A percentile compares a stretch with the other conserved stretches of the same genome.
These are phyloP conservation scores for Papilio polytes DNA, from an alignment of 1,140 invertebrate genomes.

Conservation along the genomic window DNA sequence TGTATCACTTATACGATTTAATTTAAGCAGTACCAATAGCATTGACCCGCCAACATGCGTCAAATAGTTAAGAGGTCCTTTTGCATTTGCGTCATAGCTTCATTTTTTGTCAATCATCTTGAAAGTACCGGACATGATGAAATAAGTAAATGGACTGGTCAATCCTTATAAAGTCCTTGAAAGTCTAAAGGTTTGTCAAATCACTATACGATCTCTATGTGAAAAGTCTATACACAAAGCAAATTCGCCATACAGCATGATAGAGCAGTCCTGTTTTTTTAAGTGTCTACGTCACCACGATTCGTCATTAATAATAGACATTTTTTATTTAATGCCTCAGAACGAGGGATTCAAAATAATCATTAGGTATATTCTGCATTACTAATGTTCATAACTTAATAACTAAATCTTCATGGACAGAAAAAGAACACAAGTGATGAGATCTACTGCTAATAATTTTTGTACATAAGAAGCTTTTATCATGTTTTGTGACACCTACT, in stretches of 20 bases:
- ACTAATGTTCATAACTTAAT: too few species aligned
- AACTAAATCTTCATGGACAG: background rate
- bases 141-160: background rate
- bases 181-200: background rate
- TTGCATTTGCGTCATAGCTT: background rate
- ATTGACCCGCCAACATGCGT: background rate
- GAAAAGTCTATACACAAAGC: too few species aligned
- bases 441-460: conserved; percentile 17
- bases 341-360: too few species aligned
- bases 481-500: background rate
- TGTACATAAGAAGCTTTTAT: conserved; percentile 4
- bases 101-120: background rate
- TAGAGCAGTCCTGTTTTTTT: too few species aligned
- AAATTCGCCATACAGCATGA: too few species aligned
- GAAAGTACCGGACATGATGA: background rate
- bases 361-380: too few species aligned
- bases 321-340: background rate
- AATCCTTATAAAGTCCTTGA: background rate
- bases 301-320: background rate
- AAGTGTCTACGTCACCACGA: too few species aligned
- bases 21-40: background rate
- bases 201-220: background rate
- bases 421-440: background rate
- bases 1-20: background rate
- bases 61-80: background rate